phyloP scores from a whole-genome alignment of 2,888 invertebrate genomes.

The Nematopogon swammerdamellus region DNA sequence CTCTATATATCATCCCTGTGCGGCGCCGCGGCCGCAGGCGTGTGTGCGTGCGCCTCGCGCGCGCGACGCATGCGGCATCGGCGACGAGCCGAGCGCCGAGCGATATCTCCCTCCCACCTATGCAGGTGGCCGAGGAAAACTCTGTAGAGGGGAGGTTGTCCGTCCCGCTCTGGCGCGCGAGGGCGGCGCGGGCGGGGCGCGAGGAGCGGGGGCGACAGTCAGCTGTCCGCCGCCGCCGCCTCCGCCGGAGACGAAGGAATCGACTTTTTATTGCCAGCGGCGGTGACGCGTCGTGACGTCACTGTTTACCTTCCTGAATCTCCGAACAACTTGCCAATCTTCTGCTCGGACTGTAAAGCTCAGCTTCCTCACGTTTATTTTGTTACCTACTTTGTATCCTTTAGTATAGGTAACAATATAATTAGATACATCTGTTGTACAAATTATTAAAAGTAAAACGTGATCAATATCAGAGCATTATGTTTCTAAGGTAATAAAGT shows the following conservation, averaged over 20 bases:
- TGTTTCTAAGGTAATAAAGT: too few relatives aligned
- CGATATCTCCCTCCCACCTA: background rate
- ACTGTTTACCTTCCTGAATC: conserved; percentile 35
- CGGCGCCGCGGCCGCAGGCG: conserved; percentile 25
- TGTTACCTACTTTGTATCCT: too few relatives aligned
- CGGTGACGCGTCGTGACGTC: conserved; percentile 53
- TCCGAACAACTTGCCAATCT: background rate
- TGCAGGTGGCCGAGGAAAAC: background rate
- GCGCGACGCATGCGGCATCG: conserved; percentile 13
- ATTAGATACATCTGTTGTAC: too few relatives aligned
- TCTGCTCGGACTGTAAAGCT: too few relatives aligned
- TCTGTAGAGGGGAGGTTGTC: background rate
- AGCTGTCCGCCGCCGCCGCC: conserved; percentile 23
- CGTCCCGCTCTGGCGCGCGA: background rate
- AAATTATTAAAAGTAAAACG: too few relatives aligned
- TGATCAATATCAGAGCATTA: too few relatives aligned
- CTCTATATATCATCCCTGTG: conserved; percentile 70
- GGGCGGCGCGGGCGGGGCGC: conserved; percentile 14
- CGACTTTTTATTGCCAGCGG: conserved; percentile 52
- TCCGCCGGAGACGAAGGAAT: conserved; percentile 20
- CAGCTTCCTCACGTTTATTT: too few relatives aligned
- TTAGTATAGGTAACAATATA: too few relatives aligned
- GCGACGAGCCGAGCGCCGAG: conserved; percentile 14
- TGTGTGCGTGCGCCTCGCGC: conserved; percentile 22
- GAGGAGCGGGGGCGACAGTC: conserved; percentile 35